A percentile compares a stretch with the other conserved stretches of the same genome.
These are phyloP conservation scores for Bothrops alternatus DNA, from an alignment of 2,797 vertebrate genomes.

Conservation along the genomic window DNA sequence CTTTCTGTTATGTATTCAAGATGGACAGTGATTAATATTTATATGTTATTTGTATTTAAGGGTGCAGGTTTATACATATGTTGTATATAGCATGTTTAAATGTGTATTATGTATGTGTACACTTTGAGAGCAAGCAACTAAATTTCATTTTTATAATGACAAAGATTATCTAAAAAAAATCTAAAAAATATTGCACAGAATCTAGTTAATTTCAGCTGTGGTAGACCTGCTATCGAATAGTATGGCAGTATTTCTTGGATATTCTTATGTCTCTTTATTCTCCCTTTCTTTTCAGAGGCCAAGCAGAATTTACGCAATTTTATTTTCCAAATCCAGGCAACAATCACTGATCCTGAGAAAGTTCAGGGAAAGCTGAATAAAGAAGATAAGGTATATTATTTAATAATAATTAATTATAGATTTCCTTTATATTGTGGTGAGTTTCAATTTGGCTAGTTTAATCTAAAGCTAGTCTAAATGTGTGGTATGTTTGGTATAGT, in stretches of 20 bases:
- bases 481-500: not conserved
- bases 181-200: not conserved
- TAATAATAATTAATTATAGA: not conserved
- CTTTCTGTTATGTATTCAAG: too few species aligned
- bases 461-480: not conserved
- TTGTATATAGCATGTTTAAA: too few species aligned
- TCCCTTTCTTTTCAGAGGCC: conserved; percentile 67
- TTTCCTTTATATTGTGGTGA: not conserved
- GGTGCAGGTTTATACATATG: too few species aligned
- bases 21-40: too few species aligned
- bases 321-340: conserved; percentile 64
- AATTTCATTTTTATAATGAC: too few species aligned
- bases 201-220: not conserved
- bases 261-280: not conserved
- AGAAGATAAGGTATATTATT: conserved; percentile 75
- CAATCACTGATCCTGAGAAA: conserved; percentile 69
- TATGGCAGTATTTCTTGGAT: not conserved
- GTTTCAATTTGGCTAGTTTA: not conserved
- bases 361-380: conserved; percentile 70
- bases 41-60: too few species aligned
- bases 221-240: not conserved
- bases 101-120: too few species aligned
- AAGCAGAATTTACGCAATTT: conserved; percentile 70
- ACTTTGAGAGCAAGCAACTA: too few species aligned
- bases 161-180: too few species aligned